A percentile compares a stretch with the other conserved stretches of the same genome.
These are phyloP conservation scores for Chromis chromis DNA, from an alignment of 2,797 vertebrate genomes.

Conservation along the genomic window DNA sequence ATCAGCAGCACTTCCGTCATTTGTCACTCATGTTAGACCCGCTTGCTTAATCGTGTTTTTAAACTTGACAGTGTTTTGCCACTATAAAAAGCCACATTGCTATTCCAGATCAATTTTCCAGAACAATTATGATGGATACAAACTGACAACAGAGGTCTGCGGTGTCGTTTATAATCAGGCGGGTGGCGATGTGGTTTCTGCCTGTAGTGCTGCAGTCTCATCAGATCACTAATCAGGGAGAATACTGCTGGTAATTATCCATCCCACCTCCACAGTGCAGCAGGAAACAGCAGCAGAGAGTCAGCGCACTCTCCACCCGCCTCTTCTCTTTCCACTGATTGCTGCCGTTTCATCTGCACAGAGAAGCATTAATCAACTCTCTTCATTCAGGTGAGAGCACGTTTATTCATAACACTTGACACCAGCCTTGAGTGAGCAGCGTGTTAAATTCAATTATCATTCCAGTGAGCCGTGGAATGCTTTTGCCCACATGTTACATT, in stretches of 20 bases:
- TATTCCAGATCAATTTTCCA: constrained; percentile 37
- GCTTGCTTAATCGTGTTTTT: not conserved
- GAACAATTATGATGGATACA: constrained; percentile 58
- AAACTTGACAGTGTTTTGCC: constrained; percentile 22
- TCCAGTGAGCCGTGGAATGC: constrained; percentile 17
- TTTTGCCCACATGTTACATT: constrained; percentile 29
- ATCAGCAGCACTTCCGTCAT: not conserved
- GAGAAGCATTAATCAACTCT: constrained; percentile 64
- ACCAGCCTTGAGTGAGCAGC: constrained; percentile 50
- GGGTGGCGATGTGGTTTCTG: constrained; percentile 31
- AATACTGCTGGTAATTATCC: constrained; percentile 58
- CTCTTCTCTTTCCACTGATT: constrained; percentile 44
- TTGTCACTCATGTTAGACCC: not conserved
- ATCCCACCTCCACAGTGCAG: constrained; percentile 49
- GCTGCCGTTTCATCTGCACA: constrained; percentile 47
- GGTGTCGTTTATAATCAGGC: constrained; percentile 59
- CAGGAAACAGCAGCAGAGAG: constrained; percentile 39
- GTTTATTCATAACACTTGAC: constrained; percentile 65
- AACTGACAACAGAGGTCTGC: constrained; percentile 57
- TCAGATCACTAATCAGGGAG: constrained; percentile 69
- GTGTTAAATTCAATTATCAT: constrained; percentile 63
- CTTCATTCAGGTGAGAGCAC: constrained; percentile 43
- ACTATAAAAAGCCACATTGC: constrained; percentile 4
- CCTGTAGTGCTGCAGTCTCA: constrained; percentile 42
- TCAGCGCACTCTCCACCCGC: constrained; percentile 9